Percentiles rank a stretch among this genome's conserved stretches.
Conservation (phyloP, 2,113 vertebrate genomes). For the Melanocharis versteri region DNA sequence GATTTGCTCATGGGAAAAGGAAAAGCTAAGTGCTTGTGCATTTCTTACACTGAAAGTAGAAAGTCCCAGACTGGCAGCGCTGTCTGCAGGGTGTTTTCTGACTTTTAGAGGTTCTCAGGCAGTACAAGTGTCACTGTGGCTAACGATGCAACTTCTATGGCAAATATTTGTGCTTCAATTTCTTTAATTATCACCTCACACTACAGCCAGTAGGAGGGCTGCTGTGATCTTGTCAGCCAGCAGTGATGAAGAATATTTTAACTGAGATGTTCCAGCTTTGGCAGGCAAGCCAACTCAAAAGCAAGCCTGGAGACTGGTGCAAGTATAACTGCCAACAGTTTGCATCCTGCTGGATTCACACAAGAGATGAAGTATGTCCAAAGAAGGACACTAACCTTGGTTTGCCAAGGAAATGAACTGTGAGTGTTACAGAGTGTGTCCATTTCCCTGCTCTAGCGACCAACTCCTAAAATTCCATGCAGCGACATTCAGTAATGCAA, state of each 20-base stretch:
- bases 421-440: neutral
- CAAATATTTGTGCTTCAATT: neutral
- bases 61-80: neutral
- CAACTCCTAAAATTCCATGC: neutral
- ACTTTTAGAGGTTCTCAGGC: neutral
- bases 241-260: neutral
- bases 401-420: neutral
- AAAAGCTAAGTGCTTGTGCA: neutral
- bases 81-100: neutral
- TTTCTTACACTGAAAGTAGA: neutral
- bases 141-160: rapidly evolving
- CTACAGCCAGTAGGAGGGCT: neutral
- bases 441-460: neutral
- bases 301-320: neutral
- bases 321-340: neutral
- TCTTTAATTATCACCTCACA: neutral
- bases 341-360: neutral
- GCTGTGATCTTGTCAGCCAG: neutral
- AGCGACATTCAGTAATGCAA: neutral
- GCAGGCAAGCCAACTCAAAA: neutral
- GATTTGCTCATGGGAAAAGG: neutral
- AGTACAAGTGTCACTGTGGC: neutral
- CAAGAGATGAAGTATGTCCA: neutral
- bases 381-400: neutral
- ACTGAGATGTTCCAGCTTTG: neutral